These are phyloP conservation scores for Bergia sp. DNA, from an alignment of 92 coral and sea anemone species.

Conservation along the genomic window DNA sequence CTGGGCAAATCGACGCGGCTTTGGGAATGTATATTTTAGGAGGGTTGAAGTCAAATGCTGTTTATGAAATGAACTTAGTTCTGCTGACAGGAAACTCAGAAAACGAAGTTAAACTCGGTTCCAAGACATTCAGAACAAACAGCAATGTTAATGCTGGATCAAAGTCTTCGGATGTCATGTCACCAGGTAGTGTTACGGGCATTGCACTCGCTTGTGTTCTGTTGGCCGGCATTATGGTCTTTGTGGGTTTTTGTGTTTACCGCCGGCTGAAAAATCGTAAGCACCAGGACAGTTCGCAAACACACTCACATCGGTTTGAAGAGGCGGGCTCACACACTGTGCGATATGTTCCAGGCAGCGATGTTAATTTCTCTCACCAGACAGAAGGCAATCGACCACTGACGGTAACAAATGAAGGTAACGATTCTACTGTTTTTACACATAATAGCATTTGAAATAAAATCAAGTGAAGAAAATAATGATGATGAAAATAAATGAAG, in stretches of 20 bases:
- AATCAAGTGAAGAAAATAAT: neutral
- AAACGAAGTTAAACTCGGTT: slow-evolving; percentile 8
- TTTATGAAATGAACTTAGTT: slow-evolving; percentile 14
- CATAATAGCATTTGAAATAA: neutral
- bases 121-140: slow-evolving; percentile 15
- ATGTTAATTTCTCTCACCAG: neutral
- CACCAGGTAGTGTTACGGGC: slow-evolving; percentile 1
- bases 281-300: neutral
- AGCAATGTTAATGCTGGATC: neutral
- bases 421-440: neutral
- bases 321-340: neutral
- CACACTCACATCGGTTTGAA: neutral
- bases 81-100: neutral
- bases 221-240: neutral
- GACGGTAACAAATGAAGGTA: slow-evolving; percentile 26
- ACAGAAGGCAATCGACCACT: neutral
- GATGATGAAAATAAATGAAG: no score
- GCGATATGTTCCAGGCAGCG: slow-evolving; percentile 6
- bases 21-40: neutral
- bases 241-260: neutral
- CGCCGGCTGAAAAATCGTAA: slow-evolving; percentile 9
- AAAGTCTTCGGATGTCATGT: neutral
- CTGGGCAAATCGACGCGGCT: neutral
- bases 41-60: slow-evolving; percentile 4
- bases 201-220: neutral